phyloP scores from a whole-genome alignment of 2,888 invertebrate species.

The Helleia helle region DNA sequence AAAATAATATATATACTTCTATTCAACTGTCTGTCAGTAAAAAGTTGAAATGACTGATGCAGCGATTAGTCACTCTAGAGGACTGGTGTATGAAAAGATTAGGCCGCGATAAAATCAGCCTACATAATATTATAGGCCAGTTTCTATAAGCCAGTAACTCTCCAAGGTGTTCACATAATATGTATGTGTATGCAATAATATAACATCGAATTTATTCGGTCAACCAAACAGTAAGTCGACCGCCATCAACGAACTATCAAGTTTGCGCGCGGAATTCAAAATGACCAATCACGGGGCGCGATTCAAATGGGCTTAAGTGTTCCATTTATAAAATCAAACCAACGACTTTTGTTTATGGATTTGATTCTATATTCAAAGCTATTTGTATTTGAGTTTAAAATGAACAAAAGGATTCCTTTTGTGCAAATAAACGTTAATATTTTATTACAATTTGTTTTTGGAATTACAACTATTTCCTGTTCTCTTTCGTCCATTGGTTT shows the following conservation, averaged over 20 bases:
- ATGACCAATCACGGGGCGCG: slow-evolving; percentile 53
- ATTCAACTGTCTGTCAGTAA: no score
- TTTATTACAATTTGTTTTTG: slow-evolving; percentile 57
- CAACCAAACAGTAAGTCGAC: slow-evolving; percentile 48
- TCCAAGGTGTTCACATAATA: no score
- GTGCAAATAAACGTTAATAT: slow-evolving; percentile 24
- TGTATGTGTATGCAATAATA: slow-evolving; percentile 1
- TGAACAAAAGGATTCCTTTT: slow-evolving; percentile 23
- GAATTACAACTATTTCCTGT: slow-evolving; percentile 69
- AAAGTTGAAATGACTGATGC: no score
- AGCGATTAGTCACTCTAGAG: no score
- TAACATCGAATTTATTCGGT: slow-evolving; percentile 33
- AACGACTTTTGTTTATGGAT: slow-evolving; percentile 46
- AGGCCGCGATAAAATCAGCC: no score
- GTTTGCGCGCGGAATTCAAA: slow-evolving; percentile 61
- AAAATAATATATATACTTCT: no score
- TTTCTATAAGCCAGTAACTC: no score
- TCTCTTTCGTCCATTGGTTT: slow-evolving; percentile 53
- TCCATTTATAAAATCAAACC: slow-evolving; percentile 50
- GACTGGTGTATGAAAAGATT: no score
- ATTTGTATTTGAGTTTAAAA: slow-evolving; percentile 5
- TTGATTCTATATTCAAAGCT: slow-evolving; percentile 30
- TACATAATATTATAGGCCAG: no score
- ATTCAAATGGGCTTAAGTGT: slow-evolving; percentile 48
- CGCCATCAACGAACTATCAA: slow-evolving; percentile 65